A percentile compares a stretch with the other conserved stretches of the same genome.
Evolutionary conservation across 2,888 invertebrate genomes (phyloP).

Genomic region (Merodon equestris): DNA sequence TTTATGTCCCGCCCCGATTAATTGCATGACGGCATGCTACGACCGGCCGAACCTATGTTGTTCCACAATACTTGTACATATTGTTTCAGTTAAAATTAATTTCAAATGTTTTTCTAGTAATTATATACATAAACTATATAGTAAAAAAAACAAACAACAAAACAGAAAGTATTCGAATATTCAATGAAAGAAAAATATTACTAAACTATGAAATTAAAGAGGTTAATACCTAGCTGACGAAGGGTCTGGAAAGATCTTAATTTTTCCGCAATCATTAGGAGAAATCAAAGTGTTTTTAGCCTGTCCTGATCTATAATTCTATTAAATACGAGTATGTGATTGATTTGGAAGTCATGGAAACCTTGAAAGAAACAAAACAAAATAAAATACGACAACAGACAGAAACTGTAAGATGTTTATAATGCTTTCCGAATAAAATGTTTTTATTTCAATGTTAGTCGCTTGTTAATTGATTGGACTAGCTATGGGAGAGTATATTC

Average conservation of each 20-base stretch:
- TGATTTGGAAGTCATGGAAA: conserved; percentile 18
- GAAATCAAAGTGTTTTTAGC: conserved; percentile 4
- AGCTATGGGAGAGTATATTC: too few species aligned
- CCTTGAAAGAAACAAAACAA: too few species aligned
- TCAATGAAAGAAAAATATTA: too few species aligned
- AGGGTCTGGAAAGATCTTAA: not conserved
- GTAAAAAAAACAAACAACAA: conserved; percentile 15
- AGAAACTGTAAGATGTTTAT: conserved; percentile 33
- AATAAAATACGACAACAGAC: too few species aligned
- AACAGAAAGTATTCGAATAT: conserved; percentile 8
- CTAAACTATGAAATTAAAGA: not conserved
- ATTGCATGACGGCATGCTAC: conserved; percentile 21
- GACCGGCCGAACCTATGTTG: conserved; percentile 17
- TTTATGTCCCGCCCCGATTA: conserved; percentile 16
- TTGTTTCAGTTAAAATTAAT: conserved; percentile 44
- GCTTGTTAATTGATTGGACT: conserved; percentile 5
- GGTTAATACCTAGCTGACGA: not conserved
- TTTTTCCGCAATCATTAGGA: conserved; percentile 15
- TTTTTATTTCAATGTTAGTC: conserved; percentile 59
- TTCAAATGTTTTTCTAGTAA: conserved; percentile 42
- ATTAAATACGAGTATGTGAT: conserved; percentile 32
- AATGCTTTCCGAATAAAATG: conserved; percentile 57
- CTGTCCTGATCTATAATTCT: conserved; percentile 34
- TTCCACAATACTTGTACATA: conserved; percentile 52
- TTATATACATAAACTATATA: conserved; percentile 33